These are phyloP conservation scores for Apodemia mormo DNA, from an alignment of 2,888 invertebrate genomes.

Conservation along the genomic window DNA sequence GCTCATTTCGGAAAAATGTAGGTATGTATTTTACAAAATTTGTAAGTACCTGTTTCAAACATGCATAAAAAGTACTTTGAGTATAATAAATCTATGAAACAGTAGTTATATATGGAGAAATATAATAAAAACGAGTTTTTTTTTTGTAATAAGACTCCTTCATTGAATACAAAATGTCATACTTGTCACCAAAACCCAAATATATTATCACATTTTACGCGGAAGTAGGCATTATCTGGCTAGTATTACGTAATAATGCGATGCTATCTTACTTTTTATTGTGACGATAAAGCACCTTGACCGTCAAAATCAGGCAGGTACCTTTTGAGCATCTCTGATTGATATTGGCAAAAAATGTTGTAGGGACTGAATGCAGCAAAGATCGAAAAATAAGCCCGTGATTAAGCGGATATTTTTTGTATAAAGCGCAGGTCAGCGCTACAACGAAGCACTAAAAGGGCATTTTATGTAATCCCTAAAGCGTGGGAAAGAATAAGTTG, in stretches of 20 bases:
- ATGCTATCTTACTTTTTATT: conserved; percentile 68
- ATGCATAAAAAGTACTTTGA: no score
- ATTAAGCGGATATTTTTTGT: conserved; percentile 74
- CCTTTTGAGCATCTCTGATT: conserved; percentile 62
- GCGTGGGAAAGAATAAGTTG: conserved; percentile 63
- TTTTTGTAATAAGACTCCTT: not conserved
- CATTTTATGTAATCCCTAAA: conserved; percentile 74
- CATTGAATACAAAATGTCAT: conserved; percentile 18
- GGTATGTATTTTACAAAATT: no score
- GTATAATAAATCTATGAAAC: no score
- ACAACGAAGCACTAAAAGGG: conserved; percentile 77
- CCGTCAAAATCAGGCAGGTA: conserved; percentile 77
- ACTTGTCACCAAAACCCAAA: conserved; percentile 23
- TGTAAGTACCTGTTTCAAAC: no score
- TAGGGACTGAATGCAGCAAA: conserved; percentile 6
- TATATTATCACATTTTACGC: conserved; percentile 48
- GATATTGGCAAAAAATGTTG: conserved; percentile 60
- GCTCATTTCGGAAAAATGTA: no score
- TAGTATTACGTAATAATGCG: conserved; percentile 35
- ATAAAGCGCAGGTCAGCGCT: conserved; percentile 75
- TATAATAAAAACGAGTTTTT: no score
- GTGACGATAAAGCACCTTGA: conserved; percentile 75
- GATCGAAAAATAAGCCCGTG: conserved; percentile 53
- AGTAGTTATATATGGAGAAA: no score
- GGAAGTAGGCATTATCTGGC: conserved; percentile 53